Evolutionary conservation across 2,113 vertebrate species (phyloP).

Genomic region (Pseudois nayaur): DNA sequence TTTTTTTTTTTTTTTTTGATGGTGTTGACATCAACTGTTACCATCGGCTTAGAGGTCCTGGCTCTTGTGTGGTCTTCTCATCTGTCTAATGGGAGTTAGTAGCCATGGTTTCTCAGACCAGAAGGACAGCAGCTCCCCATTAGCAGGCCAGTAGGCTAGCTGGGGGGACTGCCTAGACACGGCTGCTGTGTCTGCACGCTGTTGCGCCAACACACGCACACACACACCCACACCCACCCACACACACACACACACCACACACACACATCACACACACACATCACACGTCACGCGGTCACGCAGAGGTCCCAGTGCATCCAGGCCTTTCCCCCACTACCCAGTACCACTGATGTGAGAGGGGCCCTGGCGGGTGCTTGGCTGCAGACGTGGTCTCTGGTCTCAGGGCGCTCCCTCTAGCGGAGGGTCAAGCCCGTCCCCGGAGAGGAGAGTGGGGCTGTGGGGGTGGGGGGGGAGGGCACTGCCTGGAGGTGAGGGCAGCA

Average conservation of each 20-base stretch:
- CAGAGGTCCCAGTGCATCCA: not conserved
- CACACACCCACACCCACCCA: too few species aligned
- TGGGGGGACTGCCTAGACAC: not conserved
- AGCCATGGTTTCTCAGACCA: not conserved
- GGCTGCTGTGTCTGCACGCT: not conserved
- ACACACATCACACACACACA: too few species aligned
- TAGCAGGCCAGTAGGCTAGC: accelerated
- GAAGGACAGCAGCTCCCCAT: not conserved
- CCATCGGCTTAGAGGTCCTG: not conserved
- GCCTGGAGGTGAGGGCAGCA: not conserved
- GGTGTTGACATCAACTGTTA: not conserved
- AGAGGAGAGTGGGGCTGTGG: accelerated
- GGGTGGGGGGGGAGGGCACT: too few species aligned
- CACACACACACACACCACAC: too few species aligned
- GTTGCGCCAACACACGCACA: accelerated
- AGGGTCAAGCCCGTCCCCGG: not conserved
- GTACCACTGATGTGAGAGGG: not conserved
- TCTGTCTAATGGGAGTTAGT: not conserved
- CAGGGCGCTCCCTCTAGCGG: not conserved
- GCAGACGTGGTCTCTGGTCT: not conserved
- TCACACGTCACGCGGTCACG: accelerated
- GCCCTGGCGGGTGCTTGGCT: not conserved
- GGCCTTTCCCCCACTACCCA: not conserved
- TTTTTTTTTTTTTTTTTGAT: not conserved
- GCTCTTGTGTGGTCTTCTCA: not conserved